Evolutionary conservation across 1,140 invertebrate species (phyloP).

Genomic region (Streblospio benedicti): DNA sequence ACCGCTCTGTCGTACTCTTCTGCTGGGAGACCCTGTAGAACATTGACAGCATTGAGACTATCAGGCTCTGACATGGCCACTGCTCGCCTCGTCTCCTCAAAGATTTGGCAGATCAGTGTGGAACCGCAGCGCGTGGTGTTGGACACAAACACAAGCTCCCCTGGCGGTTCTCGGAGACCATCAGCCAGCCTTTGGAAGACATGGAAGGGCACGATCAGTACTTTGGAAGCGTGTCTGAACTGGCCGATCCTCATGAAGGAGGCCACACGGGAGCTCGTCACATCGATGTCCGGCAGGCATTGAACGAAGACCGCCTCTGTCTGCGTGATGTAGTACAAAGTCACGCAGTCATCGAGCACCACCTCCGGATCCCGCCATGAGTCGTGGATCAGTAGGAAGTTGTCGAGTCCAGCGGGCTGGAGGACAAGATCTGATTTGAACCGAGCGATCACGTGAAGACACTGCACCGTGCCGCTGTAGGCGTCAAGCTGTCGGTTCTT

Average conservation of each 20-base stretch:
- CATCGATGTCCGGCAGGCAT: neutral
- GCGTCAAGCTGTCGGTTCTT: too few species aligned
- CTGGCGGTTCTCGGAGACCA: conserved; percentile 10
- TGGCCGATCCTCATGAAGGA: conserved; percentile 6
- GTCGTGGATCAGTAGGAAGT: conserved; percentile 8
- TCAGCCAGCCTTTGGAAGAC: conserved; percentile 8
- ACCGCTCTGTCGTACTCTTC: too few species aligned
- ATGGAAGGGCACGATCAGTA: neutral
- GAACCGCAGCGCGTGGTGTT: conserved; percentile 15
- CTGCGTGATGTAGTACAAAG: conserved; percentile 1
- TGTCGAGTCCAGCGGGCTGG: neutral
- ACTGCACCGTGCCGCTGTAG: neutral
- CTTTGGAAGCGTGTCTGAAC: neutral
- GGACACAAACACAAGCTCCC: conserved; percentile 7
- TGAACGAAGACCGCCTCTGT: conserved; percentile 13
- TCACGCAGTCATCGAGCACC: conserved; percentile 9
- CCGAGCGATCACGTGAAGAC: neutral
- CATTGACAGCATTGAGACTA: neutral
- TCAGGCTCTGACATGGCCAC: conserved; percentile 4
- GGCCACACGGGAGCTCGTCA: neutral
- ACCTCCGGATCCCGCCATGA: neutral
- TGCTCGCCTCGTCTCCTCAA: conserved; percentile 4
- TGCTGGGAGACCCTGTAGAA: too few species aligned
- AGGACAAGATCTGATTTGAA: neutral
- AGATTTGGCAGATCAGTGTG: conserved; percentile 8